Evolutionary conservation across 2,797 vertebrate species (phyloP).

Genomic region (Sebastes ruberrimus): DNA sequence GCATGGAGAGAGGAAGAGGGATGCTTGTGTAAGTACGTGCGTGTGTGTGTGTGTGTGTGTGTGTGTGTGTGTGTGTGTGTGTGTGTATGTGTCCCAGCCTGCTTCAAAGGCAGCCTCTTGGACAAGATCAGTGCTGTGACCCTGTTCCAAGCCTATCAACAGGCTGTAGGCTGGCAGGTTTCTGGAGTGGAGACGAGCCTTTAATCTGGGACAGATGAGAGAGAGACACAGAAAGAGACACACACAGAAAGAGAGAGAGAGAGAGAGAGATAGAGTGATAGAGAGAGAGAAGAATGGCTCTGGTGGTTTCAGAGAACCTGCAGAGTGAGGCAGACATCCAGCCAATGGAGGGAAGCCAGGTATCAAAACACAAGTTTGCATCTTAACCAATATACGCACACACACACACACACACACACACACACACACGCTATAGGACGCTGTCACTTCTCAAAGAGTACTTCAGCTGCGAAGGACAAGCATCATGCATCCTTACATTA

Average conservation of each 20-base stretch:
- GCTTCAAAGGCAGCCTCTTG: slow-evolving; percentile 81
- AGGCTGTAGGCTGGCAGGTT: slow-evolving; percentile 75
- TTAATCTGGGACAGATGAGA: slow-evolving; percentile 74
- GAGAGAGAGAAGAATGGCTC: background rate
- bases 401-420: background rate
- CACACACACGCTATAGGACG: background rate
- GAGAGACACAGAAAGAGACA: slow-evolving; percentile 16
- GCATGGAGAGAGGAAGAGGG: slow-evolving; percentile 21
- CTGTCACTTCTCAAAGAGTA: background rate
- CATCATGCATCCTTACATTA: background rate
- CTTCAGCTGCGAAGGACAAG: background rate
- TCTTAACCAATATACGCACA: background rate
- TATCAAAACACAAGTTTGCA: background rate
- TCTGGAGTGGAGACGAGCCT: slow-evolving; percentile 70
- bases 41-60: background rate
- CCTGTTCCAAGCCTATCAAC: slow-evolving; percentile 77
- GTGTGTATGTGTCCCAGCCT: slow-evolving; percentile 37
- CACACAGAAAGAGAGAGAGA: background rate
- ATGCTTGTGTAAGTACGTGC: slow-evolving; percentile 20
- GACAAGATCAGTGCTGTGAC: slow-evolving; percentile 75
- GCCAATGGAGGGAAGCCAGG: background rate
- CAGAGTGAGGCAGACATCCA: background rate
- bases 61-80: slow-evolving; percentile 13
- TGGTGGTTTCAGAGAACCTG: slow-evolving; percentile 25
- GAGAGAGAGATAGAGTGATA: background rate